A percentile compares a stretch with the other conserved stretches of the same genome.
These are phyloP conservation scores for Ictidomys tridecemlineatus DNA, from an alignment of 2,113 vertebrate genomes.

Conservation along the genomic window DNA sequence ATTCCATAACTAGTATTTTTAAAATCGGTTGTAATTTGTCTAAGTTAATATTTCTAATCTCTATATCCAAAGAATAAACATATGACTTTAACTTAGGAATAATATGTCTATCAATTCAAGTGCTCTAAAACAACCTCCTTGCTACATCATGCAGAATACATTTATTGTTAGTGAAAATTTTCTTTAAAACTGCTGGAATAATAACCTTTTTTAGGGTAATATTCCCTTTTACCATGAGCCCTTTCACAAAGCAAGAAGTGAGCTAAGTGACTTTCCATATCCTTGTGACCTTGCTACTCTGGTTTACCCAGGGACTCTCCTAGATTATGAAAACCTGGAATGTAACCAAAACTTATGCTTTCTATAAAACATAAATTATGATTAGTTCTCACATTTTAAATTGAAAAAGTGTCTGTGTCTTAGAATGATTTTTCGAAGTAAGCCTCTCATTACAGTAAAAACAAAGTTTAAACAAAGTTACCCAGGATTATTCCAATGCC, in stretches of 20 bases:
- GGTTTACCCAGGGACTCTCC: neutral
- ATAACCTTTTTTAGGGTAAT: neutral
- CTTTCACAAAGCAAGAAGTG: neutral
- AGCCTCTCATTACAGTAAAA: neutral
- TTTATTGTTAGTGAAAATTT: constrained; percentile 16
- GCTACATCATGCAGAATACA: neutral
- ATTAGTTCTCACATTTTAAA: neutral
- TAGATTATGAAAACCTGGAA: neutral
- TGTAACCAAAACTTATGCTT: neutral
- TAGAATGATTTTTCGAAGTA: neutral
- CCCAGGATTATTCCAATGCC: neutral
- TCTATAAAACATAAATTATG: neutral
- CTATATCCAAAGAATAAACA: constrained; percentile 45
- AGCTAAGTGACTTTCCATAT: neutral
- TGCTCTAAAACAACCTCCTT: neutral
- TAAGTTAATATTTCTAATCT: constrained; percentile 32
- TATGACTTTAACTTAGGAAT: neutral
- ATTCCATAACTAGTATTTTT: constrained; percentile 53
- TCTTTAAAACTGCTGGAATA: constrained; percentile 52
- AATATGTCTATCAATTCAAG: constrained; percentile 30
- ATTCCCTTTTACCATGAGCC: neutral
- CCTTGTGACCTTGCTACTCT: neutral
- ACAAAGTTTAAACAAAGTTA: neutral
- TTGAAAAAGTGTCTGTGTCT: neutral
- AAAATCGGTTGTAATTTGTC: constrained; percentile 69